A percentile compares a stretch with the other conserved stretches of the same genome.
phyloP scores from a whole-genome alignment of 2,888 invertebrate species.

The Molanna angustata region DNA sequence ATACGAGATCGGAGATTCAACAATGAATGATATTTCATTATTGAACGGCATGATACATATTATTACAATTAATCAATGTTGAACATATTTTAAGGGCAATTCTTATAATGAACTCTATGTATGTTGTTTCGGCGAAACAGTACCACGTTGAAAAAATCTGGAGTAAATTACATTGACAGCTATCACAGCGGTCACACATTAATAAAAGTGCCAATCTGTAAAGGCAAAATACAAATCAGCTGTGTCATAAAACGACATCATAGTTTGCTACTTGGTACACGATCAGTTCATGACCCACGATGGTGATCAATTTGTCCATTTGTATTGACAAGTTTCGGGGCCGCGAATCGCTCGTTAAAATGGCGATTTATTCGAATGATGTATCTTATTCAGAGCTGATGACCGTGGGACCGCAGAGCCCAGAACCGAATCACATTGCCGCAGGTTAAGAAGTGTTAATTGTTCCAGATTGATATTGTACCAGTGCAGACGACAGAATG shows the following conservation, averaged over 20 bases:
- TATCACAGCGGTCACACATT: conserved; percentile 10
- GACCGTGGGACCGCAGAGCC: conserved; percentile 57
- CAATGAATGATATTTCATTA: too few species aligned
- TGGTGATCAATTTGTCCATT: conserved; percentile 26
- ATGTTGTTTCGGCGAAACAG: too few species aligned
- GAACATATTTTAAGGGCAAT: too few species aligned
- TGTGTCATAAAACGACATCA: not conserved
- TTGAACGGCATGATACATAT: too few species aligned
- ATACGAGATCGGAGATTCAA: too few species aligned
- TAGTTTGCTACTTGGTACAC: not conserved
- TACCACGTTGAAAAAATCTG: too few species aligned
- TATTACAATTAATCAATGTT: too few species aligned
- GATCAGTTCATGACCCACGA: conserved; percentile 24
- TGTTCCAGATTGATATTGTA: conserved; percentile 53
- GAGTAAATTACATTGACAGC: conserved; percentile 10
- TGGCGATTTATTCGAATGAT: conserved; percentile 22
- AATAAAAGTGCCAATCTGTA: conserved; percentile 15
- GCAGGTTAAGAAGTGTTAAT: conserved; percentile 60
- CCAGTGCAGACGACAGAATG: not conserved
- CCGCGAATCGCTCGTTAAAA: conserved; percentile 25
- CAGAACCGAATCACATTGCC: conserved; percentile 34
- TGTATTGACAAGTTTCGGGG: conserved; percentile 28
- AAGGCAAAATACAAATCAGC: not conserved
- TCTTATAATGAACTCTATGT: too few species aligned
- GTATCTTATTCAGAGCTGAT: conserved; percentile 43